A percentile compares a stretch with the other conserved stretches of the same genome.
Evolutionary conservation across 2,113 vertebrate genomes (phyloP).

Genomic region (Psilopsiagon aymara): DNA sequence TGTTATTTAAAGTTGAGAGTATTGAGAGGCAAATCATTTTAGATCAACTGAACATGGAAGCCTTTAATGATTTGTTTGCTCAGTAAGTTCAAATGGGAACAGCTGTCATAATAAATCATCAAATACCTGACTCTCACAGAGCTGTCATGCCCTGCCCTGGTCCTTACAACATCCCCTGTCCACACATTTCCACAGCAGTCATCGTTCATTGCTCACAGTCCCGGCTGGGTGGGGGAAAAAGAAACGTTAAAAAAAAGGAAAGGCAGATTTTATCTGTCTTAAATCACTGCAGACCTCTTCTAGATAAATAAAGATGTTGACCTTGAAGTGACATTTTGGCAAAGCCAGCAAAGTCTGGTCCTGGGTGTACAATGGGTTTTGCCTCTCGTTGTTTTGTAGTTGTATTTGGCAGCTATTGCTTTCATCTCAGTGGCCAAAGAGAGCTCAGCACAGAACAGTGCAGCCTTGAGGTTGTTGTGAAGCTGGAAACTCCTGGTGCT

Average conservation of each 20-base stretch:
- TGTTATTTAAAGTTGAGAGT: not conserved
- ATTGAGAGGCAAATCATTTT: not conserved
- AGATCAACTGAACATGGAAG: not conserved
- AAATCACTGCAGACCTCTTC: not conserved
- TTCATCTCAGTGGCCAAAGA: not conserved
- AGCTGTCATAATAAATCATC: not conserved
- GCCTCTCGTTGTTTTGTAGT: not conserved
- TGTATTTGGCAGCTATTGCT: not conserved
- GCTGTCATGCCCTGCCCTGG: not conserved
- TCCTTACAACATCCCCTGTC: not conserved
- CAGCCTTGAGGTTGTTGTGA: fast-evolving
- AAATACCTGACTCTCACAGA: not conserved
- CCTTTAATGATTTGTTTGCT: not conserved
- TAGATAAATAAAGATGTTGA: not conserved
- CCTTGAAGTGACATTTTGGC: not conserved
- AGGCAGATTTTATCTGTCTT: not conserved
- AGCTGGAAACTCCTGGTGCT: not conserved
- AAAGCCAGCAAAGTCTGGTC: not conserved
- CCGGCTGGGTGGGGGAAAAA: not conserved
- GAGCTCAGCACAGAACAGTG: not conserved
- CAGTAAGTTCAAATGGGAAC: not conserved
- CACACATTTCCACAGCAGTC: not conserved
- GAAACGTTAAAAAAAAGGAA: not conserved
- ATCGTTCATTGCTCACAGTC: not conserved
- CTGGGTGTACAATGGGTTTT: not conserved